Base-by-base conservation (phyloP, 2,113 vertebrate species). In the Notarius lentiginosus region DNA sequence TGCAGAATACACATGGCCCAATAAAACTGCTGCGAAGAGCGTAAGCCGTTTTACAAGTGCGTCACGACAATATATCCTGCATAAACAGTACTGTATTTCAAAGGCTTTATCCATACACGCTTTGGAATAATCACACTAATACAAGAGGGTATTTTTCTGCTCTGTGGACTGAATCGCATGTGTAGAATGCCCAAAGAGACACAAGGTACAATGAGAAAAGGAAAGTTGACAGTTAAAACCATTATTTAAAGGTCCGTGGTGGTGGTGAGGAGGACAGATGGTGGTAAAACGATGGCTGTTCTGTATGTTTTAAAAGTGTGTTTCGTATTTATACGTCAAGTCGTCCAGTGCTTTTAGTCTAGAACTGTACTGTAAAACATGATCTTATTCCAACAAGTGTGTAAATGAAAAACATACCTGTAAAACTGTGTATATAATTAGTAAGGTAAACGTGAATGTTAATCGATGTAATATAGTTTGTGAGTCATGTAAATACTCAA, bases 401-500 rank as follows among this genome's bases (percentile, higher is more conserved):
- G 58, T 66, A 83, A 55, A 84, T 30, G 92, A 22, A 81, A 66
- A 34, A 6, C 66, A 24, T 72, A 84, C 81, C 79, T 89, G 84
- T 49, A 75, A 85, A 63, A 73, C 65, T 58, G 53, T 92, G 94
- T 94, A 94, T 55, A 94, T 88, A 87, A 58, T 90, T 90, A 91
- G 55, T 92, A 90, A 75, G 61, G 55, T 89, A 47, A 91, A 90
- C 91, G 93, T 94, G 92, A 90, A 94, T 93, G 93, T 84, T 84
- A 86, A 89, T 88, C 88, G 94, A 92, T 91, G 87, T 95, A 95
- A 96, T 97, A 95, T 91, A 97, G 91, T 93, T 92, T 91, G 93
- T 91, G 93, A 90, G 92, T 92, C 79, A 24, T 96, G 95, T 96
- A 96, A 91, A 96, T 93, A 93, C 20, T 81, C 87, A 82, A 93